Base-by-base conservation (phyloP, 2,888 invertebrate species). In the Trissolcus brochymenae region DNA sequence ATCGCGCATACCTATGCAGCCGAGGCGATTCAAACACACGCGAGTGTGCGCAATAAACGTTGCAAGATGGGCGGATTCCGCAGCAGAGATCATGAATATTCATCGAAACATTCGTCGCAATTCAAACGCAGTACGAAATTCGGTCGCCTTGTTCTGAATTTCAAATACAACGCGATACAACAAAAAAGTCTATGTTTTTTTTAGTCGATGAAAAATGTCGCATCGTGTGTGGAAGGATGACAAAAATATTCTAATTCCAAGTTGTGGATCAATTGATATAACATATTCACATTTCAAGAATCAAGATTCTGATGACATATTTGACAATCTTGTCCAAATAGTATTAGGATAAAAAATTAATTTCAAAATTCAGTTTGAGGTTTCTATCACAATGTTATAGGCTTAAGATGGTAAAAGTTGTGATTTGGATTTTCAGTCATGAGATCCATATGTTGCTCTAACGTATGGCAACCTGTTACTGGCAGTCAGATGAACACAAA, bases 21-120 rank as follows among this genome's bases (percentile, higher is more conserved):
- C 13, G 19, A 55, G 19, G n/a, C 56, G 29, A 43, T 19, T 41
- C 40, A 40, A 60, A 66, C 55, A 21, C 40, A 53, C 14, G 46
- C 66, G 64, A 67, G 16, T 57, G 14, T 56, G 67, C 56, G 56
- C 57, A 62, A 29, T 59, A 64, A 72, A 35, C 19, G 59, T 51
- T 49, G 54, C 64, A 59, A 43, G 59, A 72, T 72, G 57, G 40
- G 49, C 25, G 62, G 19, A 17, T 51, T 57, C 54, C 49, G 25
- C 50, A 25, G 25, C 19, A 9, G 9, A 6, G 25, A 46, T 51
- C 35, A 59, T 71, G 51, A 56, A 72, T 72, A 72, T 72, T 72
- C 64, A 72, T 59, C 11, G 40, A 14, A 54, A 59, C 16, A 19
- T 62, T 71, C 50, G 56, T 61, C n/a, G 54, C 46, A 59, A 53